phyloP scores from a whole-genome alignment of 2,797 vertebrate species.

The Dendrocincla tyrannina region DNA sequence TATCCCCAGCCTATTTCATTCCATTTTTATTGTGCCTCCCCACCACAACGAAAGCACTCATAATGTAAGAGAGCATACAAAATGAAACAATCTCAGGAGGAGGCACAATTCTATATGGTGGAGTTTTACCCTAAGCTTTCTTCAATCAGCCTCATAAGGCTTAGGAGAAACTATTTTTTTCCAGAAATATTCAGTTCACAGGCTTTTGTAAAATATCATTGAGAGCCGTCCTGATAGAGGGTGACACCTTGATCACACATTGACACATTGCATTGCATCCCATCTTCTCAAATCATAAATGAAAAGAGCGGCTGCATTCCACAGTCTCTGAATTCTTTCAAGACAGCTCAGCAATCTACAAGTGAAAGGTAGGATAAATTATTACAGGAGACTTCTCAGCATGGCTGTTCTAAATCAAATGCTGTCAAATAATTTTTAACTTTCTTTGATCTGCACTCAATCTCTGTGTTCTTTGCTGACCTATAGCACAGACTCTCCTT shows the following conservation, averaged over 20 bases:
- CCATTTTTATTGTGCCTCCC: neutral
- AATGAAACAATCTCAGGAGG: neutral
- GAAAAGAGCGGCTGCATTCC: conserved; percentile 50
- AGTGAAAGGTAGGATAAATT: conserved; percentile 68
- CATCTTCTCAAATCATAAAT: conserved; percentile 47
- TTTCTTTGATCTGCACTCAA: conserved; percentile 73
- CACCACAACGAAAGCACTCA: neutral
- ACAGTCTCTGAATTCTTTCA: conserved; percentile 67
- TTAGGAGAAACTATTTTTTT: neutral
- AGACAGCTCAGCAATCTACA: conserved; percentile 63
- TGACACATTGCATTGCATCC: conserved; percentile 28
- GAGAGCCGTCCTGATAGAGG: neutral
- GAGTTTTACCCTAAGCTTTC: neutral
- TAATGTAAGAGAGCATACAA: neutral
- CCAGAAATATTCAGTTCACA: conserved; percentile 24
- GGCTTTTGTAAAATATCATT: neutral
- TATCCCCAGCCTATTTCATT: neutral
- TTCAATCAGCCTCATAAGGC: neutral
- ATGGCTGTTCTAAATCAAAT: conserved; percentile 73
- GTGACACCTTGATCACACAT: conserved; percentile 32
- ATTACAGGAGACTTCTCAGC: conserved; percentile 60
- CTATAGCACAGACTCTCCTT: conserved; percentile 55
- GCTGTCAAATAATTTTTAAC: conserved; percentile 76
- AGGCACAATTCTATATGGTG: neutral
- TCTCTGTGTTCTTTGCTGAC: conserved; percentile 64